Evolutionary conservation across 1,140 invertebrate species (phyloP).

Genomic region (Trichonephila clavata): DNA sequence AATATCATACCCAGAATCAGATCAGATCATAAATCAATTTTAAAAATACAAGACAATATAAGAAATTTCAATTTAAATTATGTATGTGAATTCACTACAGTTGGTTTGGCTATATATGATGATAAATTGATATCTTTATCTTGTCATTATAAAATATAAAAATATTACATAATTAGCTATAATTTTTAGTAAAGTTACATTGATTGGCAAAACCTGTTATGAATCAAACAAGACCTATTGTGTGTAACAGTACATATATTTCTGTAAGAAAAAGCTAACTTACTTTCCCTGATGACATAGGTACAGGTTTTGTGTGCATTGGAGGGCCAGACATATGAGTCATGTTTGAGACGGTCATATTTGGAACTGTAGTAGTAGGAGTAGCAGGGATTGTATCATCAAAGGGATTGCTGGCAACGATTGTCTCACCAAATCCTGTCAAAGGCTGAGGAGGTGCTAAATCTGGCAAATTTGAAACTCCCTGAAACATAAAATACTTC

Average conservation of each 20-base stretch:
- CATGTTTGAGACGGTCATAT: constrained; percentile 79
- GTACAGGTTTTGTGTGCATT: constrained; percentile 77
- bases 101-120: too few relatives aligned
- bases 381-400: constrained; percentile 90
- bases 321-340: constrained; percentile 77
- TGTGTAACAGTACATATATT: neutral
- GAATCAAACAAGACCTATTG: too few relatives aligned
- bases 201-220: too few relatives aligned
- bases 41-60: too few relatives aligned
- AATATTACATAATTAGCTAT: too few relatives aligned
- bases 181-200: too few relatives aligned
- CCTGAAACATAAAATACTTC: constrained; percentile 43
- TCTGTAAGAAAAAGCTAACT: neutral
- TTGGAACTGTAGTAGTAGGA: constrained; percentile 65
- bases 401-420: constrained; percentile 96
- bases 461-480: constrained; percentile 77
- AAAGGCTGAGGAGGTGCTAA: constrained; percentile 78
- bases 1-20: too few relatives aligned
- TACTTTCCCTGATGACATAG: constrained; percentile 78
- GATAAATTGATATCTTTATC: too few relatives aligned
- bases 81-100: too few relatives aligned
- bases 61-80: too few relatives aligned
- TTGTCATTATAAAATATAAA: too few relatives aligned
- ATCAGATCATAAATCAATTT: too few relatives aligned
- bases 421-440: constrained; percentile 92